phyloP scores from a whole-genome alignment of 2,113 vertebrate genomes.

The Taxidea taxus region DNA sequence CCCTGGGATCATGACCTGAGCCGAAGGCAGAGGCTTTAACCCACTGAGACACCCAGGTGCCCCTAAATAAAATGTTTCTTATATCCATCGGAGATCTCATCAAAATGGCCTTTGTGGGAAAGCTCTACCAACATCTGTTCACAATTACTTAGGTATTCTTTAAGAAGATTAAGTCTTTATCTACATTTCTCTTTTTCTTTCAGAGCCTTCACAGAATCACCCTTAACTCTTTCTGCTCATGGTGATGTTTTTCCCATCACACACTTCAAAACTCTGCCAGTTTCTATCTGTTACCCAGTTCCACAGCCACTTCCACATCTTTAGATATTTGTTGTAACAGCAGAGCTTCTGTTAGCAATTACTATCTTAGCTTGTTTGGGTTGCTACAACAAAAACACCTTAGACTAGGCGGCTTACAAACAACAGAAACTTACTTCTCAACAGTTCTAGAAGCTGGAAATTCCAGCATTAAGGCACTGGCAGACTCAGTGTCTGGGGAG shows the following conservation, averaged over 20 bases:
- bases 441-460: neutral
- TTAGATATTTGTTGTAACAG: neutral
- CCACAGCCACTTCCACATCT: neutral
- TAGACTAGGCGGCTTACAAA: neutral
- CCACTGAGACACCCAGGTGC: too few relatives aligned
- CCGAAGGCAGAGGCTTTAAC: too few relatives aligned
- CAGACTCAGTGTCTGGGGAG: neutral
- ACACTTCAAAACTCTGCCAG: neutral
- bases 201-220: neutral
- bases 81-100: neutral
- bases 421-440: neutral
- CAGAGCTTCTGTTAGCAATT: neutral
- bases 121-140: neutral
- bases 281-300: neutral
- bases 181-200: neutral
- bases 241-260: neutral
- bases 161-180: neutral
- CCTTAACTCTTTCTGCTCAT: too few relatives aligned
- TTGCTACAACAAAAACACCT: neutral
- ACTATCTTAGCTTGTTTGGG: neutral
- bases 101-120: neutral
- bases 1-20: too few relatives aligned
- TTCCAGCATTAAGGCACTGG: neutral
- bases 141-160: neutral
- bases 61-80: neutral